Evolutionary conservation across 2,888 invertebrate genomes (phyloP), one percentile per base, ranked within the genome.

Genomic region (Hyles lineata): DNA sequence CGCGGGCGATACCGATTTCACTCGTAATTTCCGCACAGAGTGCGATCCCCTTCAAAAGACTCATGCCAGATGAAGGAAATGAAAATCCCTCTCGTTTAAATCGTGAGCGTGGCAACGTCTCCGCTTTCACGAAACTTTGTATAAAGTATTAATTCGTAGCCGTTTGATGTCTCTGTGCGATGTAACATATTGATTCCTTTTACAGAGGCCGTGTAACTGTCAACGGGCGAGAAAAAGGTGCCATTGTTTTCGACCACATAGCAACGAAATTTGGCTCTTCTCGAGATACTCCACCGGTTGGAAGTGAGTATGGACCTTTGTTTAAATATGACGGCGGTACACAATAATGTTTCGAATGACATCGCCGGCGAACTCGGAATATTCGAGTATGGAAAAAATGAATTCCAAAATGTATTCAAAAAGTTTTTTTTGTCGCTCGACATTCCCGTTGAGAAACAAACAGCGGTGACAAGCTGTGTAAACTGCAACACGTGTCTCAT

Each of bases 251-350:
- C 96, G 98, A 86, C 98, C 98, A 80, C 97, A 97, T 95, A 97
- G 97, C 87, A 98, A 98, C 90, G 98, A 98, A 95, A 98, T 98
- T 91, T 99, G 99, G 99, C 96, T 99, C 80, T 99, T 99, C 94
- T 99, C 98, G 88, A 96, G 99, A 86, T 99, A 98, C 94, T 98
- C 99, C 71, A 99, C 98, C 35, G 99, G 99, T 80, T 99, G 99
- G 99, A 98, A 98, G 95, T 95, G 88, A 95, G 95, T 94, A 90
- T 84, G 82, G 43, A 74, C 72, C 81, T 86, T 84, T 85, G 81
- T 84, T 83, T 79, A 67, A 43, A 67, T 43, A 50, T 67, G 43
- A 67, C 15, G 43, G 23, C 23, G 23, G 17, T 50, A 50, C 6
- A 50, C 21, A 67, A 50, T 23, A 43, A 50, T 67, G 23, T 67